Evolutionary conservation across 1,140 invertebrate species (phyloP).

Genomic region (Sarcophaga peregrina): DNA sequence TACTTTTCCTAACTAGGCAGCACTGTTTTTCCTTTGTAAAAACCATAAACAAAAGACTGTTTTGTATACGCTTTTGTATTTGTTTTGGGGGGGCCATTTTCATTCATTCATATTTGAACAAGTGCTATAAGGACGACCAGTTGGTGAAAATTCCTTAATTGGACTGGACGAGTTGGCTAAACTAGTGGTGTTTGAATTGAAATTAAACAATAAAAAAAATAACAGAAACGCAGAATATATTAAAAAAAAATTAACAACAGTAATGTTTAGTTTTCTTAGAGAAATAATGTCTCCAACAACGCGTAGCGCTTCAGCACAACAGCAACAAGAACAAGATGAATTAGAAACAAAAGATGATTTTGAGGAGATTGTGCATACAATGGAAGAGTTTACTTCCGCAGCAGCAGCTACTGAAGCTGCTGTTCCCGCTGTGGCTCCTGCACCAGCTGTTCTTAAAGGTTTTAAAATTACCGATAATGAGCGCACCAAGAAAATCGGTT

Average conservation of each 20-base stretch:
- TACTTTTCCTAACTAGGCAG: not conserved
- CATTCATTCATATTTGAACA: conserved; percentile 2
- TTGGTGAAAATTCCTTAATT: conserved; percentile 14
- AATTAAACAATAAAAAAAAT: not conserved
- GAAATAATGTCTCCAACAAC: conserved; percentile 61
- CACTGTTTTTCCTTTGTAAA: not conserved
- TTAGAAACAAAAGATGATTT: not conserved
- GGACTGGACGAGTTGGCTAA: conserved; percentile 34
- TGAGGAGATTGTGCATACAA: not conserved
- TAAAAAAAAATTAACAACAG: not conserved
- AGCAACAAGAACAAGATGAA: conserved; percentile 17
- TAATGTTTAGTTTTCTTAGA: conserved; percentile 60
- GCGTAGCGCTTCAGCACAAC: conserved; percentile 50
- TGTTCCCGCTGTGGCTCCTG: not conserved
- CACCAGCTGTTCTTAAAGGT: conserved; percentile 70
- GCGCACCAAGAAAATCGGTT: conserved; percentile 74
- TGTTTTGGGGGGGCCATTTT: not conserved
- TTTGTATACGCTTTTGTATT: not conserved
- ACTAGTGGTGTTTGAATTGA: not conserved
- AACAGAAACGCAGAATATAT: not conserved
- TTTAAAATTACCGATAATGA: conserved; percentile 77
- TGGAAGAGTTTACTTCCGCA: not conserved
- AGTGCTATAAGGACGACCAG: conserved; percentile 16
- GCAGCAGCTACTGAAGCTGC: not conserved
- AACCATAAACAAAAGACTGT: conserved; percentile 20